phyloP scores from a whole-genome alignment of 2,888 invertebrate genomes.

The Drosophila testacea region DNA sequence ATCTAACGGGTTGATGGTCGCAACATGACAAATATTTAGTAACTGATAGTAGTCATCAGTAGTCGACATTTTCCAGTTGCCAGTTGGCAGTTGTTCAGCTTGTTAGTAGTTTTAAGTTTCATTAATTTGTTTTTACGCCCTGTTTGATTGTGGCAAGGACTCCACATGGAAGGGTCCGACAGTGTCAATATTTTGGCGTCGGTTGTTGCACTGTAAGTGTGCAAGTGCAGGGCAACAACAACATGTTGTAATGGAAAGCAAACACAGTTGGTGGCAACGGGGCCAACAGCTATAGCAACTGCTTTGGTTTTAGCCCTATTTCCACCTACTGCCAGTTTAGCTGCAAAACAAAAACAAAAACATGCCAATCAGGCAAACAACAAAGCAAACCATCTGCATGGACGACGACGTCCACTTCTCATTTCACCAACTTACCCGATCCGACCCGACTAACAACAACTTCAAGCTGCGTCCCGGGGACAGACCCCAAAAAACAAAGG shows the following conservation, averaged over 20 bases:
- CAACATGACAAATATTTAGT: conserved; percentile 43
- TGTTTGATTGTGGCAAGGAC: conserved; percentile 25
- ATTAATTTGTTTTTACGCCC: conserved; percentile 51
- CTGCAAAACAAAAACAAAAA: conserved; percentile 27
- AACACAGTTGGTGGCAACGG: conserved; percentile 36
- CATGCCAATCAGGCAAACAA: conserved; percentile 52
- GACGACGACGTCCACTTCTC: conserved; percentile 30
- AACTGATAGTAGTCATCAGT: conserved; percentile 17
- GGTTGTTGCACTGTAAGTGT: conserved; percentile 38
- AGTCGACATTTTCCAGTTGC: conserved; percentile 9
- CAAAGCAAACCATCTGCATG: conserved; percentile 49
- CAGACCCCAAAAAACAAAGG: conserved; percentile 5
- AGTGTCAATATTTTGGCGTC: conserved; percentile 63
- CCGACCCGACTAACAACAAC: conserved; percentile 15
- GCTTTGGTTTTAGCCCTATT: conserved; percentile 10
- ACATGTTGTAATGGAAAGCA: conserved; percentile 63
- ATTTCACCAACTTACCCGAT: conserved; percentile 6
- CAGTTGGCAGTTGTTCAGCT: conserved; percentile 13
- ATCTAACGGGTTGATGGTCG: conserved; percentile 21
- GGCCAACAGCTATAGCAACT: conserved; percentile 16
- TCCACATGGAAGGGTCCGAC: conserved; percentile 37
- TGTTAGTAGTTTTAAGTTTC: conserved; percentile 54
- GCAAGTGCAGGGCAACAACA: conserved; percentile 37
- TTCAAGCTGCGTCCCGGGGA: conserved; percentile 13
- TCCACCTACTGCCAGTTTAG: conserved; percentile 2